Conservation (phyloP, 2,888 invertebrate species). For the Empis livida region DNA sequence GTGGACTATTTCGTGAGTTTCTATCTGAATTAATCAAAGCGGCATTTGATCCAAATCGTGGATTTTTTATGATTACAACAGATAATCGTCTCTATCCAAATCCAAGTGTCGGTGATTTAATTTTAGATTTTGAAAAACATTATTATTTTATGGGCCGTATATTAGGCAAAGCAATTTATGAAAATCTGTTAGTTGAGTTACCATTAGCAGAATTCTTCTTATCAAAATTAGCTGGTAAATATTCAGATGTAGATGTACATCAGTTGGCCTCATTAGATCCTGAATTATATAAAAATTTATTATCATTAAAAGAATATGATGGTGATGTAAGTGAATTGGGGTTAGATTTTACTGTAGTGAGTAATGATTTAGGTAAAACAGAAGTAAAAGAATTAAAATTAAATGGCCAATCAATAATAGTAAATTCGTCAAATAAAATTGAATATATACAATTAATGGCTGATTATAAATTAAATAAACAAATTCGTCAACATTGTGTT, state of each 20-base stretch:
- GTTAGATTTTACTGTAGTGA: conserved; percentile 84
- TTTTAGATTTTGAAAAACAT: conserved; percentile 76
- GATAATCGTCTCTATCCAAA: conserved; percentile 94
- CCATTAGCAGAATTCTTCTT: conserved; percentile 95
- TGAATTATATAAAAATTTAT: conserved; percentile 76
- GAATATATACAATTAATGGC: conserved; percentile 95
- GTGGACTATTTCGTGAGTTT: conserved; percentile 93
- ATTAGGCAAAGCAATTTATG: conserved; percentile 90
- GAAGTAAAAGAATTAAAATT: conserved; percentile 83
- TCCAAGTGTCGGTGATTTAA: conserved; percentile 77
- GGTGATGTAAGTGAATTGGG: conserved; percentile 80
- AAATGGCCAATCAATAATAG: conserved; percentile 78
- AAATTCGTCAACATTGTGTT: conserved; percentile 71
- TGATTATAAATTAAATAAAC: conserved; percentile 87
- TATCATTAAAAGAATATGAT: conserved; percentile 72
- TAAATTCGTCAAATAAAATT: conserved; percentile 82
- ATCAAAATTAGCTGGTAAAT: conserved; percentile 68
- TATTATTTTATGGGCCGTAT: conserved; percentile 91
- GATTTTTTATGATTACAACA: conserved; percentile 76
- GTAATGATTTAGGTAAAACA: conserved; percentile 81
- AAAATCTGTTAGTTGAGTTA: conserved; percentile 85
- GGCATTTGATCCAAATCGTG: conserved; percentile 92
- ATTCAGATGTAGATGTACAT: conserved; percentile 67
- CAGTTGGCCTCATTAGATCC: conserved; percentile 83
- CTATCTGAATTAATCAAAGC: conserved; percentile 86